Percentiles rank a stretch among this genome's conserved stretches.
Evolutionary conservation across 2,888 invertebrate species (phyloP).

Genomic region (Sericinus montela): DNA sequence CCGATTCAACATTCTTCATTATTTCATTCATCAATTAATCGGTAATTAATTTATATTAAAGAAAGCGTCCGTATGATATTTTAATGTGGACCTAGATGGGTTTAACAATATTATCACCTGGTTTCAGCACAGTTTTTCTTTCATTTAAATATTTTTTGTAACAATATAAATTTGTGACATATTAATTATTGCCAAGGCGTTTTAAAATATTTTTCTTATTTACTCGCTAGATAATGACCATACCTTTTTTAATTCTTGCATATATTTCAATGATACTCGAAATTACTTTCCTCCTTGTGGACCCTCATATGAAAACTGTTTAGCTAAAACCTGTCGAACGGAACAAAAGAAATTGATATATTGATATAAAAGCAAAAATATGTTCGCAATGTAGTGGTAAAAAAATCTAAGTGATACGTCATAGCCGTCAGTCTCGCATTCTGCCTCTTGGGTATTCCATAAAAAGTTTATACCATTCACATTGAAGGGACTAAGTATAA

Average conservation of each 20-base stretch:
- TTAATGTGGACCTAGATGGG: too few relatives aligned
- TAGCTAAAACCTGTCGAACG: constrained; percentile 47
- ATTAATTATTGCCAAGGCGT: too few relatives aligned
- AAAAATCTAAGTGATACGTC: constrained; percentile 74
- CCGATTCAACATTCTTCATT: too few relatives aligned
- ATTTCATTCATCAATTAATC: too few relatives aligned
- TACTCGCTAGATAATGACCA: too few relatives aligned
- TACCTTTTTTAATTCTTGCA: background rate
- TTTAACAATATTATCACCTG: too few relatives aligned
- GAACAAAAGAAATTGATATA: constrained; percentile 72
- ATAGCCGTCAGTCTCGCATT: constrained; percentile 66
- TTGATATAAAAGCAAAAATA: constrained; percentile 78
- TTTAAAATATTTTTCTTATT: too few relatives aligned
- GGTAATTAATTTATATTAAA: too few relatives aligned
- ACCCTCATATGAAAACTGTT: constrained; percentile 32
- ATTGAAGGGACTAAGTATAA: constrained; percentile 27
- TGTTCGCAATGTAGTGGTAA: constrained; percentile 65
- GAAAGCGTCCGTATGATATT: too few relatives aligned
- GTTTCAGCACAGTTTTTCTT: too few relatives aligned
- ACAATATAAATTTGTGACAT: too few relatives aligned
- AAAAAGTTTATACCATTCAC: constrained; percentile 48
- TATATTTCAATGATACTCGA: background rate
- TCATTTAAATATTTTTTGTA: too few relatives aligned
- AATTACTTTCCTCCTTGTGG: constrained; percentile 10
- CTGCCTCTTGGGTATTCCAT: constrained; percentile 64